Evolutionary conservation across 2,113 vertebrate species (phyloP), one percentile per base, ranked within the genome.

Genomic region (Recurvirostra avosetta): DNA sequence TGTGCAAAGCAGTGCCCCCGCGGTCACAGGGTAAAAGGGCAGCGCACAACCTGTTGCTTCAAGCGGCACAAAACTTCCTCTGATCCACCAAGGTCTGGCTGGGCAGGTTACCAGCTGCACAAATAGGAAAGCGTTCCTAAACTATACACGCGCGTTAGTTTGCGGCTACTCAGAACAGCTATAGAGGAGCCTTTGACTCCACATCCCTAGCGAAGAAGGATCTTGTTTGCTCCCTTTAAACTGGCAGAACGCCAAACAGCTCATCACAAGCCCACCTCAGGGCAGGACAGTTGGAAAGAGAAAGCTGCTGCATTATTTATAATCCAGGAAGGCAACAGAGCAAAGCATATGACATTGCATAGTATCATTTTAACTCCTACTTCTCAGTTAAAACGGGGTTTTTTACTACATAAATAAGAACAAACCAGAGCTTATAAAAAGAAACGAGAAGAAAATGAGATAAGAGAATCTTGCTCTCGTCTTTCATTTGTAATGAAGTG

Each of bases 131-230:
- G 8, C 8, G 20, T 23, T 75, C 38, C 56, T 41, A 74, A 29
- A 1, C 43, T 55, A 13, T 41, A 41, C 26, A n/a, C 45, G 36
- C 0, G 0, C 3, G 22, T 6, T 29, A 5, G 8, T n/a, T 65
- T 68, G 4, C 40, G 38, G 53, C 80, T 72, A 6, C 53, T 41
- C 5, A 1, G 20, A 61, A 23, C 19, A 49, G 70, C 56, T 25
- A 1, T 7, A 65, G 66, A 65, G 66, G 23, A 90, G 45, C 67
- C 55, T 77, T 45, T n/a, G 71, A 74, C 15, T 49, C 36, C 62
- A 55, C 11, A 29, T 6, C 11, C 25, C 78, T 27, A 4, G 30
- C 47, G 65, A 45, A 73, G 55, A n/a, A 43, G n/a, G 32, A 38
- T 23, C 13, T 52, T 29, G 56, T 63, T 34, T 62, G 49, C 32